Conservation (phyloP, 2,888 invertebrate species). For the Philereme vetulata region DNA sequence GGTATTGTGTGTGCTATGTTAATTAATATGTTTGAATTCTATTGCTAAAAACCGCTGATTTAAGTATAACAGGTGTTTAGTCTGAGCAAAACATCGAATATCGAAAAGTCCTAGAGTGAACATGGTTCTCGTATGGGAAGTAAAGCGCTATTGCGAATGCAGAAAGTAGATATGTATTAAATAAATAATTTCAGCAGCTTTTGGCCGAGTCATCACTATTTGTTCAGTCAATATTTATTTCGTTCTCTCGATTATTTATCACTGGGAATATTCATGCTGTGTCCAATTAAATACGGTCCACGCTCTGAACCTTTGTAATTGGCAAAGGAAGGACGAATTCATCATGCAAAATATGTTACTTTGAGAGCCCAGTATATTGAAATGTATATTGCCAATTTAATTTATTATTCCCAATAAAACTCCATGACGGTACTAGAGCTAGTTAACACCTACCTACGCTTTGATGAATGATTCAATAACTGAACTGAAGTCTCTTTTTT, state of each 20-base stretch:
- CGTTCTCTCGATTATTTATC: conserved; percentile 15
- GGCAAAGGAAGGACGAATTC: conserved; percentile 57
- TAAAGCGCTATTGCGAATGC: too few species aligned
- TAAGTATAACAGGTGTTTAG: too few species aligned
- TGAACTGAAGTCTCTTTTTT: too few species aligned
- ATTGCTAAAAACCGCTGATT: too few species aligned
- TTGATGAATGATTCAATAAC: conserved; percentile 14
- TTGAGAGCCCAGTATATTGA: conserved; percentile 38
- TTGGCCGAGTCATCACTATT: conserved; percentile 2
- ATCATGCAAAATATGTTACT: conserved; percentile 41
- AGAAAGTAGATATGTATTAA: too few species aligned
- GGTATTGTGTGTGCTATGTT: too few species aligned
- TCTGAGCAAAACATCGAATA: too few species aligned
- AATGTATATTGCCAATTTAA: conserved; percentile 40
- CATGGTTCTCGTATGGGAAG: too few species aligned
- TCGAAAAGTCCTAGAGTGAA: too few species aligned
- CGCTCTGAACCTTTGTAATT: conserved; percentile 39
- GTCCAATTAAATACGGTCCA: conserved; percentile 50
- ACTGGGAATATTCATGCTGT: conserved; percentile 22
- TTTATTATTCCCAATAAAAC: conserved; percentile 34
- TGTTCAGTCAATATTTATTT: conserved; percentile 21
- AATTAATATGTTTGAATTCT: too few species aligned
- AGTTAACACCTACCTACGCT: conserved; percentile 27
- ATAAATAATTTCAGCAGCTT: too few species aligned
- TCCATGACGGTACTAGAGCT: conserved; percentile 28